Conservation (phyloP, 2,113 vertebrate species). For the Microcebus griseorufus region DNA sequence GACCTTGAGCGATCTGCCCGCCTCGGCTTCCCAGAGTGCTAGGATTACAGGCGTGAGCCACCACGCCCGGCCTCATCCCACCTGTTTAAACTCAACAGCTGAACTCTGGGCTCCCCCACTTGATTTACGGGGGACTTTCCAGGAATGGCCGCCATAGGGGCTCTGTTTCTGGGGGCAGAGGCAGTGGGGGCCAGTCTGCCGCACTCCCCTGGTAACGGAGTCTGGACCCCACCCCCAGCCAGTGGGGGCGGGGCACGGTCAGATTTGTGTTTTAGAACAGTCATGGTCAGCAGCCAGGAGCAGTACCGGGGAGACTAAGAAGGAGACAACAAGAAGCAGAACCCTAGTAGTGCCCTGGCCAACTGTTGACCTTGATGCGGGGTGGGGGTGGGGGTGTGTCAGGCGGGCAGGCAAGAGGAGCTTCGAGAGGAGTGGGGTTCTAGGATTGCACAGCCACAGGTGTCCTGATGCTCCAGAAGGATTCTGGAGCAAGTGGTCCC, state of each 20-base stretch:
- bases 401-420: background rate
- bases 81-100: background rate
- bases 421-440: background rate
- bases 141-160: accelerated
- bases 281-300: background rate
- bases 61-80: background rate
- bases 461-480: background rate
- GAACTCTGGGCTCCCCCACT: background rate
- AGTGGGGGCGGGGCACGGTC: background rate
- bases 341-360: background rate
- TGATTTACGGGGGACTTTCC: background rate
- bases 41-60: no score
- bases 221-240: background rate
- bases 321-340: background rate
- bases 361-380: background rate
- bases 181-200: background rate
- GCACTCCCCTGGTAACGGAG: accelerated
- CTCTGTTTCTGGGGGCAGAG: background rate
- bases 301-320: background rate
- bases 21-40: no score
- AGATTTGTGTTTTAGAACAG: background rate
- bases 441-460: background rate
- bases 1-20: no score
- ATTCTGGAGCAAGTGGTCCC: background rate
- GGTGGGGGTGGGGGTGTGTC: background rate